Conservation (phyloP, 2,888 invertebrate species). For the Limnephilus lunatus region DNA sequence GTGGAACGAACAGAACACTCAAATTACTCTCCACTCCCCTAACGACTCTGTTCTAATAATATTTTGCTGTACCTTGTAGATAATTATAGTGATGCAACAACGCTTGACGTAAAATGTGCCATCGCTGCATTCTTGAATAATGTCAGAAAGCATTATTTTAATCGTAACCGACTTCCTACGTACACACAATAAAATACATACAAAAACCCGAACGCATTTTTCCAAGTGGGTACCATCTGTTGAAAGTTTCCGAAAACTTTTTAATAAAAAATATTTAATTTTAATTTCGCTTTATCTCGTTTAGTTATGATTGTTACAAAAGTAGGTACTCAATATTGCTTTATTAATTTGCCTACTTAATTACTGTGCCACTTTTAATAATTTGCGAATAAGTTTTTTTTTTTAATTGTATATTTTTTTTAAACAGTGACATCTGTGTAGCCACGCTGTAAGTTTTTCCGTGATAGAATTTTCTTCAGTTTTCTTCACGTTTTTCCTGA, state of each 20-base stretch:
- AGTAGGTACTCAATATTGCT: background rate
- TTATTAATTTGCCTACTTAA: too few relatives aligned
- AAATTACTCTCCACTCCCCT: background rate
- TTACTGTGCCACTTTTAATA: too few relatives aligned
- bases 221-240: background rate
- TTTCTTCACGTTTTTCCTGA: background rate
- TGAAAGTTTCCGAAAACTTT: background rate
- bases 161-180: background rate
- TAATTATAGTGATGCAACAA: background rate
- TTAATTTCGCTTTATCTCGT: background rate
- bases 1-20: background rate
- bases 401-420: background rate
- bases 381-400: background rate
- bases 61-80: background rate
- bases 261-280: background rate
- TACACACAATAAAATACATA: background rate
- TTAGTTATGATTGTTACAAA: background rate
- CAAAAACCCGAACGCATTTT: background rate
- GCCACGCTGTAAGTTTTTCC: background rate
- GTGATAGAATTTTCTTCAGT: background rate
- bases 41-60: background rate
- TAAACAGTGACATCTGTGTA: constrained; percentile 2
- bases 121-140: background rate
- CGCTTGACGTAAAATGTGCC: background rate
- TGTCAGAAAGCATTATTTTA: background rate